Base-by-base conservation (phyloP, 2,113 vertebrate genomes). In the Larimichthys crocea region DNA sequence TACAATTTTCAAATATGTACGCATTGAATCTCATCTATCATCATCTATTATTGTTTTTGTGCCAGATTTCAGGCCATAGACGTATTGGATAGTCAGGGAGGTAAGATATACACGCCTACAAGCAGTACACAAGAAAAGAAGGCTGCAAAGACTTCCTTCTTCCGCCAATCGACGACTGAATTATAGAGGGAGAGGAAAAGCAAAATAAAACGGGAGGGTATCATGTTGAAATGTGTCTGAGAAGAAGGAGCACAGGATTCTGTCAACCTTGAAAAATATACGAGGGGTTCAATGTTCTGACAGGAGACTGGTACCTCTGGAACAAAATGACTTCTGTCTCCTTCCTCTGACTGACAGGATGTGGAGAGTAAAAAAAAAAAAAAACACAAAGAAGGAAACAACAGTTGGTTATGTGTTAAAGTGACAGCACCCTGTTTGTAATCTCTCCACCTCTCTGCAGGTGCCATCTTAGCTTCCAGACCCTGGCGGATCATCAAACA, bases 291-390 rank as follows among this genome's bases (percentile, higher is more conserved):
- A 55, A 53, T 71, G 76, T 74, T 60, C 19, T 42, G 19, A 81
- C 69, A 73, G 59, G 48, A 52, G 20, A 67, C 14, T 49, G 48
- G 72, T 46, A 69, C 61, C 44, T 60, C 40, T 44, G 66, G 73
- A 63, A 76, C 35, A 82, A 74, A 69, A 85, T 50, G 53, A 49
- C 67, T 79, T 60, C 84, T 29, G 48, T 74, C 12, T 35, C 40
- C 14, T 57, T 59, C 2, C 19, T 35, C 52, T 10, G 10, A 62
- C 24, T 0, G 52, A 64, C 35, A 50, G 44, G 29, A 64, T 63
- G 44, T 66, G 44, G 64, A 5, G 35, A 64, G 56, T 48, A 71
- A 80, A 24, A 24, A 24, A 24, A 24, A 24, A 24, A 24, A 24
- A 24, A 26, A 52, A 35, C 68, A 56, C 6, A 49, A 22, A 49